Evolutionary conservation across 2,888 invertebrate genomes (phyloP).

Genomic region (Epiblema foenella): DNA sequence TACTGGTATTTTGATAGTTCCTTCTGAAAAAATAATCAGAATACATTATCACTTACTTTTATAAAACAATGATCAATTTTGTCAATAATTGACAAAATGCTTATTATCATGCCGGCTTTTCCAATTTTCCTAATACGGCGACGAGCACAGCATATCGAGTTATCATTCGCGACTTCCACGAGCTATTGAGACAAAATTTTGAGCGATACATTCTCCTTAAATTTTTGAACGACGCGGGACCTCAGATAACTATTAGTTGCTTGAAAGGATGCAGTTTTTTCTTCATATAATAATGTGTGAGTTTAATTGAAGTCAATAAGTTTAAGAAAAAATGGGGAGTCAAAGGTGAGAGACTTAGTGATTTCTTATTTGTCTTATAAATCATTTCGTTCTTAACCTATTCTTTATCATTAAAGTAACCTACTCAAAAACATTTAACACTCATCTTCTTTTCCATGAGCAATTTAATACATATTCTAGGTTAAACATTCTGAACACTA

Average conservation of each 20-base stretch:
- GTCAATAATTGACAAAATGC: too few species aligned
- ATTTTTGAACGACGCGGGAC: slow-evolving; percentile 51
- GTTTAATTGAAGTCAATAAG: not conserved
- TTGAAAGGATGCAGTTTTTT: slow-evolving; percentile 27
- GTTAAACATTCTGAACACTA: not conserved
- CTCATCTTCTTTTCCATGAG: not conserved
- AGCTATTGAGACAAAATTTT: too few species aligned
- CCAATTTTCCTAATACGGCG: too few species aligned
- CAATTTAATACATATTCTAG: not conserved
- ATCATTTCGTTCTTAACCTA: not conserved
- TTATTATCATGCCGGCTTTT: too few species aligned
- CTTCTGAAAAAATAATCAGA: too few species aligned
- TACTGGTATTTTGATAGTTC: too few species aligned
- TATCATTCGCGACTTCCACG: too few species aligned
- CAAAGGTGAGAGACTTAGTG: not conserved
- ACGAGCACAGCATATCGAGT: too few species aligned
- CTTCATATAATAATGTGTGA: slow-evolving; percentile 22
- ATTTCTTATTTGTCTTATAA: not conserved
- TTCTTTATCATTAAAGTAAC: not conserved
- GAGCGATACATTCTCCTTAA: too few species aligned
- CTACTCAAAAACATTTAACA: not conserved
- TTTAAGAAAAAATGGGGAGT: not conserved
- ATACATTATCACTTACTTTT: too few species aligned
- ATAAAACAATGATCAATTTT: too few species aligned
- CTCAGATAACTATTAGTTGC: slow-evolving; percentile 39